Evolutionary conservation across 2,113 vertebrate genomes (phyloP), one percentile per base, ranked within the genome.

Genomic region (Mystacornis crossleyi): DNA sequence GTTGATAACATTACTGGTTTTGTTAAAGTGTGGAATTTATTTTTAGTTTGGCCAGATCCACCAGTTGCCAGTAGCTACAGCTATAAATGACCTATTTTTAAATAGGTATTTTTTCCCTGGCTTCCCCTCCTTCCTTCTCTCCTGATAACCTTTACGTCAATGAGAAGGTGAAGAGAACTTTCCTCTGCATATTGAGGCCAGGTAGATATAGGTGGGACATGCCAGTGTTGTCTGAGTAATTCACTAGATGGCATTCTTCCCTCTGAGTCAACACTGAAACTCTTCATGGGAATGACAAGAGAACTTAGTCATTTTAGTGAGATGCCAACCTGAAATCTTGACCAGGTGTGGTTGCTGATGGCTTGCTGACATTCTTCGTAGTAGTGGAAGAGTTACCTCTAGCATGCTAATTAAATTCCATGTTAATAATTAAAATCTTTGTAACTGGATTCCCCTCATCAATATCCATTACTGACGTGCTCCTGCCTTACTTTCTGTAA

Each of bases 401-500:
- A 71, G 33, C 24, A 3, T 0, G 6, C 48, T 1, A 6, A 71
- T 92, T 83, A 86, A 86, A 60, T 95, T 84, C 50, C 89, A 8
- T 34, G 24, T 96, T 94, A 96, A 96, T 94, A 84, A 95, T 95
- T 89, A 64, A 86, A 83, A 53, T 60, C 25, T 81, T 85, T 81
- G 86, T 83, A 93, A 89, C 33, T 38, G 31, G 36, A 91, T 72
- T 78, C 67, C 16, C 13, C 15, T 90, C 3, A 2, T n/a, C 23
- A 10, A 14, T 95, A 80, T 57, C 36, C 17, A 14, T 81, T 83
- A 38, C 47, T 71, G 88, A 38, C 23, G 9, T 45, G 26, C 2
- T 3, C 51, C 47, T 70, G n/a, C 17, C 54, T 91, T 64, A 12
- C 40, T 50, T 78, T 60, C 54, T 33, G 64, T 12, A 66, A 36